Evolutionary conservation across 2,797 vertebrate species (phyloP).

Genomic region (Calcarius lapponicus): DNA sequence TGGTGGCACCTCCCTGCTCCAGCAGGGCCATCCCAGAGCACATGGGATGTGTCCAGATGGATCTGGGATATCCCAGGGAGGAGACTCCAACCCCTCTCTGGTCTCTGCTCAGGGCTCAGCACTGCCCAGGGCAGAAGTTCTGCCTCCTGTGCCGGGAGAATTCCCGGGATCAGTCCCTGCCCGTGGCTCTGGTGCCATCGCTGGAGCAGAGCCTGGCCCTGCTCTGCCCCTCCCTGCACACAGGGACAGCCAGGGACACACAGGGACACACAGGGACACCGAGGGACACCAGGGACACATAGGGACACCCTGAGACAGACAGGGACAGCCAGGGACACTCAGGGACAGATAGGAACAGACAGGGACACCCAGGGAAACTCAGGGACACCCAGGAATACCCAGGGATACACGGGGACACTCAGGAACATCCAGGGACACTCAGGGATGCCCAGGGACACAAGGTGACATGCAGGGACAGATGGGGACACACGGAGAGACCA

Average conservation of each 20-base stretch:
- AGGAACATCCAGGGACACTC: rapidly evolving
- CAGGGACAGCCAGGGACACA: rapidly evolving
- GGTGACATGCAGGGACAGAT: too few relatives aligned
- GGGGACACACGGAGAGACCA: rapidly evolving
- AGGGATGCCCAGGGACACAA: not conserved
- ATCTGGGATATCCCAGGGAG: not conserved
- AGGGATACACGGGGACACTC: rapidly evolving
- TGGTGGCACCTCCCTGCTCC: not conserved
- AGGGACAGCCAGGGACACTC: rapidly evolving
- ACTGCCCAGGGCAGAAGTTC: not conserved
- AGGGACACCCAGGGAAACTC: not conserved
- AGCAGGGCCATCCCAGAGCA: not conserved
- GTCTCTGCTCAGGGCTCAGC: not conserved
- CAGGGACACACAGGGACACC: rapidly evolving
- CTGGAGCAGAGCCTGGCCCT: not conserved
- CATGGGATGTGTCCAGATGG: rapidly evolving
- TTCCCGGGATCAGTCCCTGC: not conserved
- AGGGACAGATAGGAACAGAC: too few relatives aligned
- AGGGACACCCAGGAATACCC: too few relatives aligned
- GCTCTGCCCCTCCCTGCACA: not conserved
- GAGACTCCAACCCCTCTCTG: not conserved
- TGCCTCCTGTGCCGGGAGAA: not conserved
- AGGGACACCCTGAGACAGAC: too few relatives aligned
- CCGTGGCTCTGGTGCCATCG: rapidly evolving
- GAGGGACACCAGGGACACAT: too few relatives aligned